phyloP scores from a whole-genome alignment of 23 tunicate genomes.

The Clavelina lepadiformis region DNA sequence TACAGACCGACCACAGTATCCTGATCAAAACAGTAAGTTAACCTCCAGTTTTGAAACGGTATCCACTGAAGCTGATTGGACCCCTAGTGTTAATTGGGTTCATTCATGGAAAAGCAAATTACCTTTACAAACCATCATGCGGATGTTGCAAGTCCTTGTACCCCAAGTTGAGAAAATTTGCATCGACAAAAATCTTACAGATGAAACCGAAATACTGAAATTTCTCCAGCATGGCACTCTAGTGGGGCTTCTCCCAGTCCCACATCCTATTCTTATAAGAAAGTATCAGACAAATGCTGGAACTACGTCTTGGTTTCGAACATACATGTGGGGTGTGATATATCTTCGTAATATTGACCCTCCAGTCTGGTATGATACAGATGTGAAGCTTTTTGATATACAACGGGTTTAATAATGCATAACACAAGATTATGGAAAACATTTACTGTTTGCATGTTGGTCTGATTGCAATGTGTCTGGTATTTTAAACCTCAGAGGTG shows the following conservation, averaged over 20 bases:
- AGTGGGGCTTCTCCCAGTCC: conserved; percentile 96
- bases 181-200: conserved; percentile 95
- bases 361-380: conserved; percentile 98
- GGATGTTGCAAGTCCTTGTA: conserved; percentile 96
- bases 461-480: too few relatives aligned
- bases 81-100: conserved; percentile 63
- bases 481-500: too few relatives aligned
- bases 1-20: conserved; percentile 1
- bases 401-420: conserved; percentile 91
- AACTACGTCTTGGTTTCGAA: conserved; percentile 92
- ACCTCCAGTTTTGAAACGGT: background rate
- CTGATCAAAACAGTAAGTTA: background rate
- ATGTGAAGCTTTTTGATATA: conserved; percentile 95
- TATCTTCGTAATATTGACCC: conserved; percentile 94
- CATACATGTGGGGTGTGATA: conserved; percentile 99
- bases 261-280: conserved; percentile 94
- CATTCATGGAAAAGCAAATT: conserved; percentile 83
- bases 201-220: conserved; percentile 91
- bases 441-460: too few relatives aligned
- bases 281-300: conserved; percentile 95
- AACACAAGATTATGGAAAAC: background rate
- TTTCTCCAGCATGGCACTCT: conserved; percentile 94
- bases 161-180: conserved; percentile 99
- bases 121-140: conserved; percentile 97
- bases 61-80: conserved; percentile 28